These are phyloP conservation scores for Enteromius fasciolatus DNA, from an alignment of 2,797 vertebrate genomes.

Conservation along the genomic window DNA sequence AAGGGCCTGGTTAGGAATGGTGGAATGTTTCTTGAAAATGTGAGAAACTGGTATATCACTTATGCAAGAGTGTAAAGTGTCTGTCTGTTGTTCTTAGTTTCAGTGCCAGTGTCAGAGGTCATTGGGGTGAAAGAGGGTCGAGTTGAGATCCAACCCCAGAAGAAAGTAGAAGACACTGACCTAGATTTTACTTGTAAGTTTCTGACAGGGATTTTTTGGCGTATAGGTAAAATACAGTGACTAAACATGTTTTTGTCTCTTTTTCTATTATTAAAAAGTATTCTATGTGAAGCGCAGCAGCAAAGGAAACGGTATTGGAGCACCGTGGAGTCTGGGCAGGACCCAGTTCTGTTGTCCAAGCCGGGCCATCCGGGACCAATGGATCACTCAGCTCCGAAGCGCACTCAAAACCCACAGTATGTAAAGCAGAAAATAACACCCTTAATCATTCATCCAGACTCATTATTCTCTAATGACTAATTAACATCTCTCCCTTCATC, in stretches of 20 bases:
- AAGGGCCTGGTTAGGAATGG: not conserved
- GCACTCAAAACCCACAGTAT: conserved; percentile 79
- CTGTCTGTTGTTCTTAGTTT: conserved; percentile 65
- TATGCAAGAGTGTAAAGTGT: conserved; percentile 20
- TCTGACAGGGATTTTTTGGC: conserved; percentile 9
- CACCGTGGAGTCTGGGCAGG: conserved; percentile 78
- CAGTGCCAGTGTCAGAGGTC: conserved; percentile 76
- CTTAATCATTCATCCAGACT: conserved; percentile 1
- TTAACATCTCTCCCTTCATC: conserved; percentile 23
- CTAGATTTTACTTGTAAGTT: conserved; percentile 80
- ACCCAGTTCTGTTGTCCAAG: conserved; percentile 79
- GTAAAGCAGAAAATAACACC: conserved; percentile 27
- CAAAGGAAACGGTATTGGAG: conserved; percentile 64
- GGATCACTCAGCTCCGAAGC: conserved; percentile 74
- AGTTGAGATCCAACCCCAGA: conserved; percentile 71
- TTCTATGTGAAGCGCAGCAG: conserved; percentile 80
- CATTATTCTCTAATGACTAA: conserved; percentile 29
- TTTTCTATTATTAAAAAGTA: conserved; percentile 67
- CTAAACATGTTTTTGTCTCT: conserved; percentile 22
- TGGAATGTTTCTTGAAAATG: not conserved
- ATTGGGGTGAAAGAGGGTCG: conserved; percentile 76
- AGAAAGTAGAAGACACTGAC: conserved; percentile 74
- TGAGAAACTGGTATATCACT: conserved; percentile 22
- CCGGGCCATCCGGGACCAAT: conserved; percentile 77
- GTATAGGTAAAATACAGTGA: not conserved